Conservation (phyloP, 1,140 invertebrate species). For the Xylocopa sonorina region DNA sequence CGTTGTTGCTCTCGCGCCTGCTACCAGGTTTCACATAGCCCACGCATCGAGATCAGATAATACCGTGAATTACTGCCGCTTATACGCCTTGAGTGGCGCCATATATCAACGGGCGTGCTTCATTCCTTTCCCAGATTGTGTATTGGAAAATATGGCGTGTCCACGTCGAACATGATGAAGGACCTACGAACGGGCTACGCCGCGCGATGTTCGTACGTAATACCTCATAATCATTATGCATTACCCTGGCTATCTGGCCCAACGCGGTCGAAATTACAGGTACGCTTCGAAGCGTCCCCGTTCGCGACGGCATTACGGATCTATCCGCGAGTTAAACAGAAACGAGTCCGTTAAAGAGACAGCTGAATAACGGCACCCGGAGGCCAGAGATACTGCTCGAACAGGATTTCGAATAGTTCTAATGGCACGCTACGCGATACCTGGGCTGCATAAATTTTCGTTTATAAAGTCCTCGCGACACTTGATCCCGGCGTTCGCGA, state of each 20-base stretch:
- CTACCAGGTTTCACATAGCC: constrained; percentile 54
- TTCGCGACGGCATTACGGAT: neutral
- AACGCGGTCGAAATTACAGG: constrained; percentile 47
- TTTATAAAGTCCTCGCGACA: too few relatives aligned
- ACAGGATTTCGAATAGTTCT: too few relatives aligned
- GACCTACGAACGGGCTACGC: constrained; percentile 20
- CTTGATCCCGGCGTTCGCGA: too few relatives aligned
- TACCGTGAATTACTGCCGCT: constrained; percentile 68
- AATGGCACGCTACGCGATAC: too few relatives aligned
- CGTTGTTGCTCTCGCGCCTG: constrained; percentile 22
- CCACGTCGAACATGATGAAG: constrained; percentile 68
- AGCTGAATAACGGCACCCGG: neutral
- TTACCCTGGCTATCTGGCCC: constrained; percentile 36
- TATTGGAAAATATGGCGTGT: constrained; percentile 72
- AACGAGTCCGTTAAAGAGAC: neutral
- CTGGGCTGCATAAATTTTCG: too few relatives aligned
- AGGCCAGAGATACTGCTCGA: neutral
- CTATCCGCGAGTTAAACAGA: neutral
- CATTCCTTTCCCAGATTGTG: constrained; percentile 70
- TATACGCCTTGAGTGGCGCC: constrained; percentile 65
- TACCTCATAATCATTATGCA: constrained; percentile 65
- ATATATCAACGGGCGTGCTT: constrained; percentile 65
- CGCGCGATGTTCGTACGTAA: constrained; percentile 49
- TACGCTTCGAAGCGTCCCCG: neutral
- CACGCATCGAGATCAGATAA: constrained; percentile 67